A percentile compares a stretch with the other conserved stretches of the same genome.
Conservation (phyloP, 2,888 invertebrate genomes). For the Thyatira batis region DNA sequence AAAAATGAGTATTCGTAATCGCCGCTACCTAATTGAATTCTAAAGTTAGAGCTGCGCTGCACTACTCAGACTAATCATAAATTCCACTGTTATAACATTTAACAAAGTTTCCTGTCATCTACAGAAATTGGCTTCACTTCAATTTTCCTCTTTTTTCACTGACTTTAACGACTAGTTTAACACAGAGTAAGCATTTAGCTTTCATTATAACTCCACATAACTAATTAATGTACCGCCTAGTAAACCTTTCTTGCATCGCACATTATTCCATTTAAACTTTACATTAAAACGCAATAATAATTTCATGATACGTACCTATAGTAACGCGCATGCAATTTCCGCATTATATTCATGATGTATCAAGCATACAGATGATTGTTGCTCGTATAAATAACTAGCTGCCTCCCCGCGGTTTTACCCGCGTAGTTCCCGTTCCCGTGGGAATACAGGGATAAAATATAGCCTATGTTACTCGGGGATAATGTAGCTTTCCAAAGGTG, state of each 20-base stretch:
- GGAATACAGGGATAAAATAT: too few species aligned
- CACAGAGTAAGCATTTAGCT: slow-evolving; percentile 37
- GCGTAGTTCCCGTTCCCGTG: too few species aligned
- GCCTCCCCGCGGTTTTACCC: too few species aligned
- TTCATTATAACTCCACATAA: slow-evolving; percentile 30
- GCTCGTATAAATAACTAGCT: too few species aligned
- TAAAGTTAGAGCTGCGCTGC: slow-evolving; percentile 46
- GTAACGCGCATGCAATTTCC: not conserved
- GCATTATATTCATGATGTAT: not conserved
- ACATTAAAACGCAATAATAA: not conserved
- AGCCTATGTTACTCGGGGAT: too few species aligned
- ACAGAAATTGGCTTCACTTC: slow-evolving; percentile 61
- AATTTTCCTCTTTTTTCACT: slow-evolving; percentile 37
- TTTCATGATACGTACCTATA: not conserved
- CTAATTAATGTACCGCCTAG: slow-evolving; percentile 30
- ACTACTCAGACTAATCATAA: slow-evolving; percentile 57
- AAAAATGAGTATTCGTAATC: slow-evolving; percentile 35
- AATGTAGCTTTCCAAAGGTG: too few species aligned
- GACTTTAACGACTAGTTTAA: slow-evolving; percentile 39
- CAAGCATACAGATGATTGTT: too few species aligned
- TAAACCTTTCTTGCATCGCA: not conserved
- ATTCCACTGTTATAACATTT: slow-evolving; percentile 61
- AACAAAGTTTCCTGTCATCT: slow-evolving; percentile 62
- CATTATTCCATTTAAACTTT: not conserved
- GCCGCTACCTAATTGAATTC: slow-evolving; percentile 50